A percentile compares a stretch with the other conserved stretches of the same genome.
Conservation (phyloP, 2,797 vertebrate genomes). For the Cryptoprocta ferox region DNA sequence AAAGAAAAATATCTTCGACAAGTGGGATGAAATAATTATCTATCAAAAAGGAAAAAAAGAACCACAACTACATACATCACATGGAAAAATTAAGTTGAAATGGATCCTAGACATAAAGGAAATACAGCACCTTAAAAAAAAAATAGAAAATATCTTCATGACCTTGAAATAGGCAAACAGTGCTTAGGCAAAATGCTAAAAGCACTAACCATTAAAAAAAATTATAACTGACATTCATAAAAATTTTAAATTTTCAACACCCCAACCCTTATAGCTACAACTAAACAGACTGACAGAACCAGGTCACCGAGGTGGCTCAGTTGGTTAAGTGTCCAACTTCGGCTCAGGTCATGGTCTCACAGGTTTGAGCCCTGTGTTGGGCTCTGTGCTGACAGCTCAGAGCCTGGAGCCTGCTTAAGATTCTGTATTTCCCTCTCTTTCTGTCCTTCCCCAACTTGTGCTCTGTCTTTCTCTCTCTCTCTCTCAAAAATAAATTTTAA, state of each 20-base stretch:
- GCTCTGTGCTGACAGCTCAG: too few species aligned
- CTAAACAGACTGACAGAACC: not conserved
- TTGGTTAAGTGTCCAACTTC: too few species aligned
- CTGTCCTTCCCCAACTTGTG: too few species aligned
- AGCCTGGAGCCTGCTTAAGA: too few species aligned
- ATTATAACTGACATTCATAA: not conserved
- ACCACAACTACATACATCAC: not conserved
- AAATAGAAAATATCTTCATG: not conserved
- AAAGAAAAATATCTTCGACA: slow-evolving; percentile 14
- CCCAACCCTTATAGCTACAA: not conserved
- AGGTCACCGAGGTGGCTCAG: too few species aligned
- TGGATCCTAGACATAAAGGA: not conserved
- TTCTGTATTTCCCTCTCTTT: too few species aligned
- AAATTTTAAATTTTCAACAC: not conserved
- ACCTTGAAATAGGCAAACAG: not conserved
- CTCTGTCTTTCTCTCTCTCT: too few species aligned
- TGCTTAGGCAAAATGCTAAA: not conserved
- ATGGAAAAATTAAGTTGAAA: not conserved
- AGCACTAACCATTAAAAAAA: not conserved
- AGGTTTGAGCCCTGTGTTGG: too few species aligned
- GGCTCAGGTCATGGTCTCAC: too few species aligned
- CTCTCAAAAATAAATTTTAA: too few species aligned
- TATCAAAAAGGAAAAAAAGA: not conserved
- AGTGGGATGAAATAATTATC: not conserved
- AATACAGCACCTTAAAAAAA: not conserved